Conservation (phyloP, 2,113 vertebrate species). For the Indicator maculatus region DNA sequence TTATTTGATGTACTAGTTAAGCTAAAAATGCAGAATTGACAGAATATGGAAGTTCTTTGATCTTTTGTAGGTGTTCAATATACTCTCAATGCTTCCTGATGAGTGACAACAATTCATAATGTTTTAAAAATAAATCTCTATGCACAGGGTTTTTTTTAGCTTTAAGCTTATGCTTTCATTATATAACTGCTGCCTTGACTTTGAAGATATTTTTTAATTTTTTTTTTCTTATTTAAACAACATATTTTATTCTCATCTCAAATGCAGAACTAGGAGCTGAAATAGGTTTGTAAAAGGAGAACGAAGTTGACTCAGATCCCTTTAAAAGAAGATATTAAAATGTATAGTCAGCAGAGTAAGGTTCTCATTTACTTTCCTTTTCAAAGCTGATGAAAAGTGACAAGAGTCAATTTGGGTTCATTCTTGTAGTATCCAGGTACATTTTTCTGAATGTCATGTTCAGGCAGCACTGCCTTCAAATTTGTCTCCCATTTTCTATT, state of each 20-base stretch:
- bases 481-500: not conserved
- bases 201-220: slow-evolving; percentile 9
- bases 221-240: slow-evolving; percentile 22
- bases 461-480: not conserved
- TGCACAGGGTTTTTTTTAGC: not conserved
- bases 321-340: slow-evolving; percentile 3
- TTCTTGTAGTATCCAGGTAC: not conserved
- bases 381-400: not conserved
- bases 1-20: slow-evolving; percentile 42
- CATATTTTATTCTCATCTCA: not conserved
- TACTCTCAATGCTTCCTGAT: slow-evolving; percentile 9
- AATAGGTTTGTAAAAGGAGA: not conserved
- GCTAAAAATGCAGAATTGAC: slow-evolving; percentile 53
- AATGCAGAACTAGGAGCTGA: not conserved
- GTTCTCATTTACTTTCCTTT: slow-evolving; percentile 6
- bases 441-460: slow-evolving; percentile 8
- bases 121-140: slow-evolving; percentile 51
- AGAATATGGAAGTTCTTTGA: slow-evolving; percentile 62
- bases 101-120: slow-evolving; percentile 26
- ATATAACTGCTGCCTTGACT: slow-evolving; percentile 23
- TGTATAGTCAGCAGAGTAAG: not conserved
- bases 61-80: slow-evolving; percentile 56
- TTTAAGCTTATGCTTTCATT: slow-evolving; percentile 28
- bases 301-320: not conserved
- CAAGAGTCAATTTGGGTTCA: not conserved